Conservation (phyloP, 2,797 vertebrate genomes). For the Leucoraja ocellata region DNA sequence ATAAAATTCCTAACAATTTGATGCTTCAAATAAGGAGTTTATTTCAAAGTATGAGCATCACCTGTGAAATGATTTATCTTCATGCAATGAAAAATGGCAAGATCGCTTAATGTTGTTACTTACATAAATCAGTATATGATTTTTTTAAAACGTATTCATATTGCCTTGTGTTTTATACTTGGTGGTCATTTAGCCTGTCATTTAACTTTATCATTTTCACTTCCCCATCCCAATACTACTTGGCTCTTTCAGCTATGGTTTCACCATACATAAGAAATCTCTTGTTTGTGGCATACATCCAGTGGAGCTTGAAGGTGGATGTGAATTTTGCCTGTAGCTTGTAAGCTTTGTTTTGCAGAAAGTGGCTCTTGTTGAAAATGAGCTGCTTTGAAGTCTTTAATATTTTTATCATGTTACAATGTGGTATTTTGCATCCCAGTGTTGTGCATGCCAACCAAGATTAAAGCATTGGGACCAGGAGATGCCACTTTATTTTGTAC, state of each 20-base stretch:
- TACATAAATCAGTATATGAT: background rate
- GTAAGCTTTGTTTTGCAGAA: conserved; percentile 51
- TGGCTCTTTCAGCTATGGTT: conserved; percentile 45
- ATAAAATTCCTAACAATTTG: background rate
- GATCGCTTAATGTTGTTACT: background rate
- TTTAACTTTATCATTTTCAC: conserved; percentile 26
- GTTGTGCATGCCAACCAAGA: conserved; percentile 68
- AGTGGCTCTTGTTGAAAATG: conserved; percentile 53
- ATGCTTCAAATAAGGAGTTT: background rate
- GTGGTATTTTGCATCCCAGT: conserved; percentile 70
- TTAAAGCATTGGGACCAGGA: conserved; percentile 67
- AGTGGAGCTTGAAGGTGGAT: conserved; percentile 51
- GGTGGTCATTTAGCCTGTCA: conserved; percentile 10
- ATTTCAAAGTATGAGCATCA: background rate
- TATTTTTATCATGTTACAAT: conserved; percentile 63
- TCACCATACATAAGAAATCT: conserved; percentile 52
- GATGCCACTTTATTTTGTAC: conserved; percentile 63
- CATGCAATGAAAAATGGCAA: background rate
- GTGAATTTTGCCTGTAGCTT: conserved; percentile 54
- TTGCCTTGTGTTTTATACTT: background rate
- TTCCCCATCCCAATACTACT: conserved; percentile 41
- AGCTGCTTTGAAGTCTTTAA: conserved; percentile 58
- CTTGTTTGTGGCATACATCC: conserved; percentile 51
- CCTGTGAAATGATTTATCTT: background rate
- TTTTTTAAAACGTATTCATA: background rate